Evolutionary conservation across 2,888 invertebrate species (phyloP).

Genomic region (Orchestes rusci): DNA sequence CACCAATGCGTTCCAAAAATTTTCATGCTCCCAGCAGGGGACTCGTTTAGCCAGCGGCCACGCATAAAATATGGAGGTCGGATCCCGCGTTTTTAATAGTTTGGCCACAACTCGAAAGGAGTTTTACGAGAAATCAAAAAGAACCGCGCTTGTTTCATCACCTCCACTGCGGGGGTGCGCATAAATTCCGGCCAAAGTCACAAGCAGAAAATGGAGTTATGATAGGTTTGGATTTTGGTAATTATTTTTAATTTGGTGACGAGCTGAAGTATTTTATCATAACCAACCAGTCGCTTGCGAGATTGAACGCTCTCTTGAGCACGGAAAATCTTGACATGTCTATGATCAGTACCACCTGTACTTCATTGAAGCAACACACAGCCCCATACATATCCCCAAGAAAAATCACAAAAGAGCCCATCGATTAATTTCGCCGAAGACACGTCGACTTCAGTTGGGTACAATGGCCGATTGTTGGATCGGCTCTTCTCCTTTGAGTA

Average conservation of each 20-base stretch:
- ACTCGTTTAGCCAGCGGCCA: conserved; percentile 11
- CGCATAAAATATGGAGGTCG: conserved; percentile 18
- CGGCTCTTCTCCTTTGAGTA: conserved; percentile 17
- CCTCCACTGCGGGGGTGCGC: conserved; percentile 22
- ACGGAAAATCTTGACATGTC: too few relatives aligned
- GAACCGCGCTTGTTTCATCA: conserved; percentile 23
- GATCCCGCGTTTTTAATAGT: conserved; percentile 20
- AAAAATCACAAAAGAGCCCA: conserved; percentile 9
- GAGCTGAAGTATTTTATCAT: too few relatives aligned
- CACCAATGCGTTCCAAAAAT: too few relatives aligned
- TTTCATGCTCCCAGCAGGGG: conserved; percentile 15
- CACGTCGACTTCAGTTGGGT: conserved; percentile 7
- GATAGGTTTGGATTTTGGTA: conserved; percentile 11
- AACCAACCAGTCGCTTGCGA: too few relatives aligned
- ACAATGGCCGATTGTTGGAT: conserved; percentile 18
- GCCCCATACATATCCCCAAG: background rate
- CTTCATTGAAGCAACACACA: too few relatives aligned
- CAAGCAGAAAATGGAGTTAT: conserved; percentile 2
- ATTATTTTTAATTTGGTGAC: conserved; percentile 13
- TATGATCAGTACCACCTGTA: too few relatives aligned
- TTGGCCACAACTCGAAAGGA: conserved; percentile 14
- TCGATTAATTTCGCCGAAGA: conserved; percentile 11
- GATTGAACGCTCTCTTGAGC: too few relatives aligned
- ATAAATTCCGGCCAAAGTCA: conserved; percentile 17
- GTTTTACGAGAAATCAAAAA: conserved; percentile 22